Evolutionary conservation across 2,797 vertebrate species (phyloP).

Genomic region (Anas bahamensis): DNA sequence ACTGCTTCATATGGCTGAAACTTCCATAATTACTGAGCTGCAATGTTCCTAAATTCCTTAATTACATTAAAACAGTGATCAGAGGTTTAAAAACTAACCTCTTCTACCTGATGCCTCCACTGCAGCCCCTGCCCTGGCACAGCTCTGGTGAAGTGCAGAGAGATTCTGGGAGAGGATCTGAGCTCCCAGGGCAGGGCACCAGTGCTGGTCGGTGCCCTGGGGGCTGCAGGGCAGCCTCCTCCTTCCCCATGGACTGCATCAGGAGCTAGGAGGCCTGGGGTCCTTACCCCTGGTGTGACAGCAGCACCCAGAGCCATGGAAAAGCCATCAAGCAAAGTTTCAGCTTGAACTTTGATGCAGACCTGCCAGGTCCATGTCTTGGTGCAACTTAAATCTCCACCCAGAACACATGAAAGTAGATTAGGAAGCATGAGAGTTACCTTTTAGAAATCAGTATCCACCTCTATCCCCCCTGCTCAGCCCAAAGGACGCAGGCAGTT

Average conservation of each 20-base stretch:
- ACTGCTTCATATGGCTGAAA: neutral
- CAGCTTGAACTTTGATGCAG: neutral
- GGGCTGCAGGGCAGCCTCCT: neutral
- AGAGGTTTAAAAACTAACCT: neutral
- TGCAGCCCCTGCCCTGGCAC: neutral
- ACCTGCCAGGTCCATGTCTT: neutral
- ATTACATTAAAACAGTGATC: neutral
- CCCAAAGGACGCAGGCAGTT: neutral
- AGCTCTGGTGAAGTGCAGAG: neutral
- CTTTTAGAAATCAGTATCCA: neutral
- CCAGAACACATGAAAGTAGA: neutral
- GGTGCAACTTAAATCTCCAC: neutral
- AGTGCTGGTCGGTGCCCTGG: fast-evolving
- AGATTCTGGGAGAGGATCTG: neutral
- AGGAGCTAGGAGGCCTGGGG: neutral
- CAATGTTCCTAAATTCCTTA: conserved; percentile 27
- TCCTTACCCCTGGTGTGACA: neutral
- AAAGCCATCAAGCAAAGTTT: neutral
- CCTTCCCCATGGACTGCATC: neutral
- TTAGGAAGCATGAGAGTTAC: neutral
- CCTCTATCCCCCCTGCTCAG: neutral
- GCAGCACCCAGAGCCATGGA: neutral
- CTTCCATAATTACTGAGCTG: neutral
- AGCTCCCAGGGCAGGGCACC: neutral
- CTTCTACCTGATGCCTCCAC: neutral